Conservation (phyloP, 2,888 invertebrate species). For the Rhaphigaster nebulosa region DNA sequence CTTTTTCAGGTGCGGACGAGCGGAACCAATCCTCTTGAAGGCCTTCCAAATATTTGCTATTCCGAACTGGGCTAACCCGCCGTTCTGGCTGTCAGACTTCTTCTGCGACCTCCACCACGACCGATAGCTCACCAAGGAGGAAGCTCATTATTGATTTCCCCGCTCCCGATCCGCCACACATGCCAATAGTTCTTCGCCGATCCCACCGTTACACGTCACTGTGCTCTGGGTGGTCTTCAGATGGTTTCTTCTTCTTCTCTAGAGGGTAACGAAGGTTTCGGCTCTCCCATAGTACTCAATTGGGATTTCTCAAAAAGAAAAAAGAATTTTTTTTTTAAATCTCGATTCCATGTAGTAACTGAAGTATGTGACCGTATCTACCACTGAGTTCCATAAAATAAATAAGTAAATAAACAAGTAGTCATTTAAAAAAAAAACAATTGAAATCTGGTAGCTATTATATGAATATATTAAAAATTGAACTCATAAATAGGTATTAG, state of each 20-base stretch:
- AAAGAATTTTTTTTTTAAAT: background rate
- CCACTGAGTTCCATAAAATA: background rate
- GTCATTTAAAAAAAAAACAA: too few species aligned
- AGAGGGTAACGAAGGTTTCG: constrained; percentile 28
- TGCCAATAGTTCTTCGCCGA: constrained; percentile 45
- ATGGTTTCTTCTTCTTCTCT: constrained; percentile 40
- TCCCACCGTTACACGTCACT: constrained; percentile 42
- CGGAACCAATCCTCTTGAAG: background rate
- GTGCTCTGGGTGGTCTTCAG: constrained; percentile 51
- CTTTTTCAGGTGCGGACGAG: background rate
- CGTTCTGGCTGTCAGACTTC: constrained; percentile 43
- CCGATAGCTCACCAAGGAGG: constrained; percentile 42
- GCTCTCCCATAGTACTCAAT: background rate
- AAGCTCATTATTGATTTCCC: constrained; percentile 61
- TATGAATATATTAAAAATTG: too few species aligned
- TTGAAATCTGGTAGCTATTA: too few species aligned
- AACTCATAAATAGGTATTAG: too few species aligned
- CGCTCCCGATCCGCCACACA: constrained; percentile 61
- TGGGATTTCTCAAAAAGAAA: background rate
- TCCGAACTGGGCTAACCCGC: background rate
- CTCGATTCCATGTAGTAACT: background rate
- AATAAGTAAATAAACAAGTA: background rate
- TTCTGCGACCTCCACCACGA: constrained; percentile 20
- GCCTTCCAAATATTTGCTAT: constrained; percentile 48
- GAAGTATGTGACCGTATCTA: background rate